Base-by-base conservation (phyloP, 2,888 invertebrate species). In the Idaea straminata region DNA sequence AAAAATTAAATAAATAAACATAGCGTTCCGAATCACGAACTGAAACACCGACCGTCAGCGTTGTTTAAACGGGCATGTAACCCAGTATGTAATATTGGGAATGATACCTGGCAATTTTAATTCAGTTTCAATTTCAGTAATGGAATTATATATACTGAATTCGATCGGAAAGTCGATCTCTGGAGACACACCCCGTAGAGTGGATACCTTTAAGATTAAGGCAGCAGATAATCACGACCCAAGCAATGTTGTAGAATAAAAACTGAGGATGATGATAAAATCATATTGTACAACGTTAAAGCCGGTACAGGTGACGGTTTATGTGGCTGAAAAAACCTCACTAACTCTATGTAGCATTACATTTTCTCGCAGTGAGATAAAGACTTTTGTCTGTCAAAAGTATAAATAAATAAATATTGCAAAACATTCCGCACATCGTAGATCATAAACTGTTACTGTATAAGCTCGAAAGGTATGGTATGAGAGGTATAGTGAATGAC, bases 101-200 rank as follows among this genome's bases (percentile, higher is more conserved):
- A 47, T 10, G 47, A 47, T 47, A 47, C 47, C 67, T 64, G 34
- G 61, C 63, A 67, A 68, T 71, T 71, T 70, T 66, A 69, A 71
- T 71, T 67, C 69, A 64, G 61, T 66, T 59, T 66, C 69, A 69
- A 73, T 72, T 70, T 66, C 67, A 66, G 70, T 69, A 71, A 70
- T 69, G 69, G 66, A 65, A 68, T 73, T 70, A 68, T 68, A 68
- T 68, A 69, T 69, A 66, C 47, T 63, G 59, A 61, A 58, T 35
- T 6, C 58, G 58, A 15, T 16, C 15, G 5, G 16, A 59, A 15
- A 59, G 58, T 16, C 6, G 25, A 34, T 59, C 16, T 15, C 58
- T 59, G 47, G 6, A 47, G 36, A 36, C 13, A 38, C 38, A 47
- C 47, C 13, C 47, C 47, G 47, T 47, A 6, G 7, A 47, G 47